These are phyloP conservation scores for Criorhina ranunculi DNA, from an alignment of 2,888 invertebrate species.

Conservation along the genomic window DNA sequence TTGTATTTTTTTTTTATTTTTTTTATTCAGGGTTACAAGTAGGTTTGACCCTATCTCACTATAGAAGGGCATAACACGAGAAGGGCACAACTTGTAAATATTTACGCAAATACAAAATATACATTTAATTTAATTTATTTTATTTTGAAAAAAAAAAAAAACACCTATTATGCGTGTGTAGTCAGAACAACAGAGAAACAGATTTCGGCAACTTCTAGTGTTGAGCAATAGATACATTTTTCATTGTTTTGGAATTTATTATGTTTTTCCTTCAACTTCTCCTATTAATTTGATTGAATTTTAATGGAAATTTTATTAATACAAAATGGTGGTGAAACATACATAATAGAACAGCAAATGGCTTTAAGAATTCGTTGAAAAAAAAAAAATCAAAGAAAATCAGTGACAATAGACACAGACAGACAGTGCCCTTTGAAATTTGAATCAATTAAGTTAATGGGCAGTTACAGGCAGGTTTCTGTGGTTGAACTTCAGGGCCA, in stretches of 20 bases:
- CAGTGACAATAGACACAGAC: conserved; percentile 26
- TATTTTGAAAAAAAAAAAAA: too few species aligned
- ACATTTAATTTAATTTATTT: too few species aligned
- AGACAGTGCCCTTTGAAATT: conserved; percentile 28
- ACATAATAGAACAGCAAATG: conserved; percentile 4
- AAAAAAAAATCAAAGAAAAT: conserved; percentile 13
- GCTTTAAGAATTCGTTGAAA: conserved; percentile 6
- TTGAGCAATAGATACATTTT: conserved; percentile 39
- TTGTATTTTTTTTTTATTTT: too few species aligned
- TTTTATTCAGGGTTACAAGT: too few species aligned
- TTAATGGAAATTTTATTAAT: conserved; percentile 64
- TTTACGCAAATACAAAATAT: too few species aligned
- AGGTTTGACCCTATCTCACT: too few species aligned
- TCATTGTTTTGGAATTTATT: conserved; percentile 54
- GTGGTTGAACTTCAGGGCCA: conserved; percentile 3
- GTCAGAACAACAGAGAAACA: too few species aligned
- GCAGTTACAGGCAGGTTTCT: conserved; percentile 22
- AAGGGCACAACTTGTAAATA: too few species aligned
- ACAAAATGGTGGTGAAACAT: conserved; percentile 44
- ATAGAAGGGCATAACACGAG: too few species aligned
- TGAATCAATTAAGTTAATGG: conserved; percentile 53
- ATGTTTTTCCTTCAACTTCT: conserved; percentile 43
- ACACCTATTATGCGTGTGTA: too few species aligned
- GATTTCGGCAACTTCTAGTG: conserved; percentile 6
- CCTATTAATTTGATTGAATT: conserved; percentile 60